Evolutionary conservation across 30 jellyfish, hydroid and myxozoan genomes (phyloP).

Genomic region (Aurelia sp.): DNA sequence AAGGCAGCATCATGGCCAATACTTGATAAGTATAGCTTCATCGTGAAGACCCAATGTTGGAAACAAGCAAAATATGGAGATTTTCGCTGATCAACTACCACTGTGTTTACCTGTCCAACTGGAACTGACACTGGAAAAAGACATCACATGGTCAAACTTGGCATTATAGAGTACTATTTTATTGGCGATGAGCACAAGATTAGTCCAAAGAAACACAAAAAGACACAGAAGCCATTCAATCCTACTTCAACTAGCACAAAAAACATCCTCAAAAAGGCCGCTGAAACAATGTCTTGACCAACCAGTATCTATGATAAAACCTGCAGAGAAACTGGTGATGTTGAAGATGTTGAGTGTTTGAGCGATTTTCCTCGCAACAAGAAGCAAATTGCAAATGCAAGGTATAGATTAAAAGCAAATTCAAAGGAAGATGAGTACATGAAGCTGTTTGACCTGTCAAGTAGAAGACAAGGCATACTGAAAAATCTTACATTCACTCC

Average conservation of each 20-base stretch:
- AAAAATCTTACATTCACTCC: conserved; percentile 9
- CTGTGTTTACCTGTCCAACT: too few relatives aligned
- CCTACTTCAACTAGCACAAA: too few relatives aligned
- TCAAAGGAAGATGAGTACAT: conserved; percentile 1
- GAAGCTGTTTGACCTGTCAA: conserved; percentile 2
- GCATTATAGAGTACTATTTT: background rate
- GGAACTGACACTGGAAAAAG: too few relatives aligned
- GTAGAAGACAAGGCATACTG: conserved; percentile 3
- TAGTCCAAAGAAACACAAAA: conserved; percentile 12
- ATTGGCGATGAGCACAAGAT: conserved; percentile 4
- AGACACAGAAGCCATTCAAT: background rate
- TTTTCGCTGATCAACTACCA: too few relatives aligned
- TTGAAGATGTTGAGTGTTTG: background rate
- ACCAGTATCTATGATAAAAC: background rate
- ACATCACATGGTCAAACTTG: background rate
- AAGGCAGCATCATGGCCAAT: too few relatives aligned
- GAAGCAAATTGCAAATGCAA: conserved; percentile 10
- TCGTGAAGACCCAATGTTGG: too few relatives aligned
- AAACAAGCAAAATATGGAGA: too few relatives aligned
- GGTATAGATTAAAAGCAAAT: background rate
- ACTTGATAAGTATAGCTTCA: too few relatives aligned
- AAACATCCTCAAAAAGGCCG: too few relatives aligned
- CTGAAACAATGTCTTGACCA: too few relatives aligned
- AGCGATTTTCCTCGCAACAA: conserved; percentile 4
- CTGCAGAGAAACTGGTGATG: conserved; percentile 5